These are phyloP conservation scores for Phoxinus phoxinus DNA, from an alignment of 2,113 vertebrate species.

Conservation along the genomic window DNA sequence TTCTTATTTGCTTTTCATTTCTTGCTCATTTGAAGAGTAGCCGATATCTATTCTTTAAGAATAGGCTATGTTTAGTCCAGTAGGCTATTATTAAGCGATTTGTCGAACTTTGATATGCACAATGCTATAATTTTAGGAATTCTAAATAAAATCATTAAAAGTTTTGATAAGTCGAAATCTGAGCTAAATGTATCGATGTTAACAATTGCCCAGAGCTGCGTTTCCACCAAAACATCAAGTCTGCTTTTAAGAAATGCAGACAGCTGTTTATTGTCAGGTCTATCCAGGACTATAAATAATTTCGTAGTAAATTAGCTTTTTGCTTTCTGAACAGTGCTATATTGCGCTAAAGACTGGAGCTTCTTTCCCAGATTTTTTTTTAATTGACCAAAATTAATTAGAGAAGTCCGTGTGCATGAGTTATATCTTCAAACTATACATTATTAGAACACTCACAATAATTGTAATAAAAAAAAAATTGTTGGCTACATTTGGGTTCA, in stretches of 20 bases:
- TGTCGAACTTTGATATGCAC: background rate
- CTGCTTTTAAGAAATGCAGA: background rate
- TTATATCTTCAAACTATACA: background rate
- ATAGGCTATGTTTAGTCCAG: background rate
- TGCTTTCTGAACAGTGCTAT: background rate
- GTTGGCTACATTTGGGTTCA: background rate
- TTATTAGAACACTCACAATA: background rate
- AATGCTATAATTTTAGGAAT: background rate
- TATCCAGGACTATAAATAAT: background rate
- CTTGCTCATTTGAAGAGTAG: background rate
- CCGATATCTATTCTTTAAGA: background rate
- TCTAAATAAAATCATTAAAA: background rate
- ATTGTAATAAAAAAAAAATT: background rate
- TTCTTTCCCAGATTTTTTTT: background rate
- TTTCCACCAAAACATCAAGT: background rate
- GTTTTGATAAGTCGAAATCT: no score
- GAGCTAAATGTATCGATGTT: background rate
- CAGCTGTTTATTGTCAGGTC: background rate
- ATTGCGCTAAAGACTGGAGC: no score
- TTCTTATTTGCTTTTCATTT: background rate
- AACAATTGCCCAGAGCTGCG: background rate
- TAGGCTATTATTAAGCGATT: background rate
- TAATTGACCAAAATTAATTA: no score
- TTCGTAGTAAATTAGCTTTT: background rate
- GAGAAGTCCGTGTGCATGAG: no score